Base-by-base conservation (phyloP, 1,140 invertebrate species). In the Scaptodrosophila lebanonensis region DNA sequence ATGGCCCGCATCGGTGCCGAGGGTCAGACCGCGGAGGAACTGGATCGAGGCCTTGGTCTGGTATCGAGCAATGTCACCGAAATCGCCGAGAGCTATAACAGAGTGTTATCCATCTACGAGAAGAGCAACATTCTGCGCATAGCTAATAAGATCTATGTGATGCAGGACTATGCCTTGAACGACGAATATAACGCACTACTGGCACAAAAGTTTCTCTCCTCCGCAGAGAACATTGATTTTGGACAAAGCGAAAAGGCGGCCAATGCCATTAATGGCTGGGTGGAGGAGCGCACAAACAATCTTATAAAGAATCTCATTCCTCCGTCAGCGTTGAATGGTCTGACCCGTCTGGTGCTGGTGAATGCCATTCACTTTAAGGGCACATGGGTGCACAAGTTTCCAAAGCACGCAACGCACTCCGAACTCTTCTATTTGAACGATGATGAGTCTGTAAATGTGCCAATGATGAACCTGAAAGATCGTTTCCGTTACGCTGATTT, bases 281-380 rank as follows among this genome's bases (percentile, higher is more conserved):
- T 91, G 11, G 86, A 88, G 40, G 52, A 88, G n/a, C 63, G 89
- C 29, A 93, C 92, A 0, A 87, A 89, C 22, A 71, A 89, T 27
- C 88, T 89, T 56, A 93, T 93, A 16, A 88, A 88, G 38, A 63
- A 92, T 59, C 70, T 93, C 1, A 59, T 93, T 9, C 11, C 68
- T 1, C 5, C 84, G 18, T 85, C 45, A 38, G 66, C 64, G 1
- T 36, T 89, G 1, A 35, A 56, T 42, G 6, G 8, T 0, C 16
- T 66, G 2, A 88, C 88, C 65, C 86, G 36, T 13, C 50, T 93
- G 44, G 87, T 93, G 5, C 83, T 93, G 6, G 86, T 90, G 1
- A 93, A 93, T 79, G 92, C 91, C 2, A 88, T 93, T 18, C 91
- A 93, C 71, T 93, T 93, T 35, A 86, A 86, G 32, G 84, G 85